Base-by-base conservation (phyloP, 1,140 invertebrate species). In the Thereuonema tuberculata region DNA sequence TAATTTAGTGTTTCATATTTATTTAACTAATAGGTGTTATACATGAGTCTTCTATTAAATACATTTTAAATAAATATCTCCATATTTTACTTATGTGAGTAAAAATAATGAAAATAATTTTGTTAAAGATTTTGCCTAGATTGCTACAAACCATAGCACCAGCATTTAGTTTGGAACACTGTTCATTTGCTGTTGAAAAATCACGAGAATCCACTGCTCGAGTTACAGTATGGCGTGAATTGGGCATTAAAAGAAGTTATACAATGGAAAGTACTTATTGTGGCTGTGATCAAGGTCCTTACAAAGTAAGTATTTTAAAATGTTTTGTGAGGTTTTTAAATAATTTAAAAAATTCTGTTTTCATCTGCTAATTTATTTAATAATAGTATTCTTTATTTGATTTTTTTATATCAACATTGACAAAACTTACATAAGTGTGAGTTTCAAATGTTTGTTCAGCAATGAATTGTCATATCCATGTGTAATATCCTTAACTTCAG, bases 191-290 rank as follows among this genome's bases (percentile, higher is more conserved):
- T 50, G 80, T 93, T 48, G 85, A 88, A 67, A 79, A 84, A 61
- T 78, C 80, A 57, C 82, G 89, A 58, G 89, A 93, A 74, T 80
- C 85, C 53, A 92, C 89, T 1, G 89, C 88, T 2, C 76, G 90
- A 43, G 84, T 93, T 53, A 83, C 87, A 0, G 79, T 90, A 28
- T 93, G 89, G 89, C 73, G 89, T 59, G 83, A 92, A 70, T 82
- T 90, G 50, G 83, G 82, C 17, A 80, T 93, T 28, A 73, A 76
- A 23, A 73, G 82, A 48, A 82, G 79, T 59, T 93, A 93, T 72
- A 93, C 89, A 2, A 83, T 93, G 81, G 90, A 93, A 71, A 86
- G 85, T 50, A 87, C 85, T 60, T 91, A 87, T 72, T 88, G 86
- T 68, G 89, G 89, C 23, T 90, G 84, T 69, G 86, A 89, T 69